Conservation (phyloP, 2,113 vertebrate genomes). For the Cynoglossus semilaevis region DNA sequence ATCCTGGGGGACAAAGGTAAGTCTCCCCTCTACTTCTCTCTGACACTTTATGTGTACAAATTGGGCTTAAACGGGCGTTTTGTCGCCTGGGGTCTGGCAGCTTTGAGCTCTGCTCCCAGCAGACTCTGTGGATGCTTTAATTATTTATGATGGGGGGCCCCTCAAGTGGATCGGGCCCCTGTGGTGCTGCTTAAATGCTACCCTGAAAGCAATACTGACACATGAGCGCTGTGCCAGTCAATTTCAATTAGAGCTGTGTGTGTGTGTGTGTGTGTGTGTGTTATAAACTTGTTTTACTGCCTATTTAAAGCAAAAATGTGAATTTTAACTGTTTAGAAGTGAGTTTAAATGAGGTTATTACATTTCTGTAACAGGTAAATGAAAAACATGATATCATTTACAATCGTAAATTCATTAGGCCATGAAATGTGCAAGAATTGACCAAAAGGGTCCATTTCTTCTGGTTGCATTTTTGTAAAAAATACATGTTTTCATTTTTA, state of each 20-base stretch:
- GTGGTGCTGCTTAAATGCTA: constrained; percentile 79
- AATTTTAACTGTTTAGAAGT: no score
- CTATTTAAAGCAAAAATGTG: no score
- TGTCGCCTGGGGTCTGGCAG: constrained; percentile 8
- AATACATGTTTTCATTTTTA: no score
- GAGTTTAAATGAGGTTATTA: no score
- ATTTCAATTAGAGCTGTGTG: constrained; percentile 78
- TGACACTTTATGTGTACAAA: constrained; percentile 28
- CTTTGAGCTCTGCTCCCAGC: constrained; percentile 34
- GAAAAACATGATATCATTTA: no score
- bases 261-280: no score
- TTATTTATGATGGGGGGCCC: constrained; percentile 73
- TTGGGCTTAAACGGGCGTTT: constrained; percentile 39
- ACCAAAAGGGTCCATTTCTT: no score
- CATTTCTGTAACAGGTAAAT: no score
- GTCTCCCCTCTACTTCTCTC: not conserved
- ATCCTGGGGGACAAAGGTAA: constrained; percentile 97
- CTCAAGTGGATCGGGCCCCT: constrained; percentile 68
- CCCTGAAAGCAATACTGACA: constrained; percentile 83
- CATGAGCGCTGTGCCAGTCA: constrained; percentile 83
- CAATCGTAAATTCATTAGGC: no score
- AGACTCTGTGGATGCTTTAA: constrained; percentile 63
- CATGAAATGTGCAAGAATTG: no score
- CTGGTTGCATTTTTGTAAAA: no score
- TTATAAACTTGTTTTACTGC: no score